Percentiles rank a stretch among this genome's conserved stretches.
phyloP scores from a whole-genome alignment of 2,888 invertebrate genomes.

The Clepsis dumicolana region DNA sequence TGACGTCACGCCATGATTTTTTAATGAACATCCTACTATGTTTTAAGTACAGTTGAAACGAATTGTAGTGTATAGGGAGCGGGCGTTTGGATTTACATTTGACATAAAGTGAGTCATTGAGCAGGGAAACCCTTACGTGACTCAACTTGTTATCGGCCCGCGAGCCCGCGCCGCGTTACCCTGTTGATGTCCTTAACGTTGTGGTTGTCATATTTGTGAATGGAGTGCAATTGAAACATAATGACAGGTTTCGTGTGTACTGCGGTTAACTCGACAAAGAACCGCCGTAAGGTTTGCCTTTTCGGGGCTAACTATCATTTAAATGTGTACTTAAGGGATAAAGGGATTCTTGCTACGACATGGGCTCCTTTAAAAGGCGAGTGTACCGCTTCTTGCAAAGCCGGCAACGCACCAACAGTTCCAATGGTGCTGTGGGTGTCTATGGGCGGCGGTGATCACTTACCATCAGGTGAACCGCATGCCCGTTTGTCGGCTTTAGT shows the following conservation, averaged over 20 bases:
- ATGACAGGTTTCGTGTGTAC: slow-evolving; percentile 34
- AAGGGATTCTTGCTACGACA: too few species aligned
- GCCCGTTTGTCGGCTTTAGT: too few species aligned
- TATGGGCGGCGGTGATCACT: too few species aligned
- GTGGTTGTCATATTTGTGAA: slow-evolving; percentile 55
- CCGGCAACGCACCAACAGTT: too few species aligned
- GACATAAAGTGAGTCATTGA: slow-evolving; percentile 66
- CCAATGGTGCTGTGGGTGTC: too few species aligned
- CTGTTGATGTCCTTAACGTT: slow-evolving; percentile 68
- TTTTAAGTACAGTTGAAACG: background rate
- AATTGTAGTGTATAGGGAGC: background rate
- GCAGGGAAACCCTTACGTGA: slow-evolving; percentile 84
- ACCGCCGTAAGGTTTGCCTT: slow-evolving; percentile 24
- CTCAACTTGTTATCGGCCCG: slow-evolving; percentile 75
- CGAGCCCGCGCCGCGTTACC: slow-evolving; percentile 64
- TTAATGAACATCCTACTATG: background rate
- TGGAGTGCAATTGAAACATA: slow-evolving; percentile 48
- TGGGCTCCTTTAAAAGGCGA: too few species aligned
- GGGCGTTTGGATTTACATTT: slow-evolving; percentile 20
- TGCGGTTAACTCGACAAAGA: slow-evolving; percentile 42
- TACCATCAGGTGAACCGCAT: too few species aligned
- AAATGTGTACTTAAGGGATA: background rate
- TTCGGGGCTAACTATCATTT: slow-evolving; percentile 9
- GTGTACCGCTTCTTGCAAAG: too few species aligned
- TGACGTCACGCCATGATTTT: background rate